Percentiles rank a stretch among this genome's conserved stretches.
These are phyloP conservation scores for Zhuqinia jingwanae DNA, from an alignment of 2,888 invertebrate species.

Conservation along the genomic window DNA sequence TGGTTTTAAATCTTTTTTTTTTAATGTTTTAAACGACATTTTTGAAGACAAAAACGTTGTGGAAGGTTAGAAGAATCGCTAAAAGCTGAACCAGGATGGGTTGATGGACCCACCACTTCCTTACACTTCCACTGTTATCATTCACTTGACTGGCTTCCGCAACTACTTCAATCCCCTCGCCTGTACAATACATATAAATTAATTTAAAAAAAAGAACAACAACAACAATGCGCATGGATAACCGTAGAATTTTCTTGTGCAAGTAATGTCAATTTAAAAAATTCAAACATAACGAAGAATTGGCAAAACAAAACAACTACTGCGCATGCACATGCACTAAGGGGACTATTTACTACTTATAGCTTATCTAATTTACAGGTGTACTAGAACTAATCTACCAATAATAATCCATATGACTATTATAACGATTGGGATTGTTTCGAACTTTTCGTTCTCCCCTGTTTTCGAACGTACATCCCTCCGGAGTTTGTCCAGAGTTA, in stretches of 20 bases:
- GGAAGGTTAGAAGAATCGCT: slow-evolving; percentile 15
- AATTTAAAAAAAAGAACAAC: slow-evolving; percentile 10
- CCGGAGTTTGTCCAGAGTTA: slow-evolving; percentile 55
- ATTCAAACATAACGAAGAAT: background rate
- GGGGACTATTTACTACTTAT: no score
- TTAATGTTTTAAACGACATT: background rate
- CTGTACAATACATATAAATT: slow-evolving; percentile 46
- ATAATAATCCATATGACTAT: no score
- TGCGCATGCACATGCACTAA: slow-evolving; percentile 24
- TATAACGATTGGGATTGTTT: no score
- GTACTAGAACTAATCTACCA: no score
- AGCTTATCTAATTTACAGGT: no score
- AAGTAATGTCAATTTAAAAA: background rate
- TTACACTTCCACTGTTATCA: slow-evolving; percentile 20
- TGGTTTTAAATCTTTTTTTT: no score
- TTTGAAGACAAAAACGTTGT: background rate
- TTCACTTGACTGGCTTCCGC: slow-evolving; percentile 16
- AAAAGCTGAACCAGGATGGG: slow-evolving; percentile 30
- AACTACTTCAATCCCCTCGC: slow-evolving; percentile 45
- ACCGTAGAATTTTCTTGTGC: background rate
- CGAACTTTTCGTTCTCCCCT: slow-evolving; percentile 64
- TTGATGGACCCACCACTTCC: slow-evolving; percentile 34
- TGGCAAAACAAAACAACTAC: slow-evolving; percentile 24
- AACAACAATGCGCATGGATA: slow-evolving; percentile 1
- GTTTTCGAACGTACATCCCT: slow-evolving; percentile 68